phyloP scores from a whole-genome alignment of 2,888 invertebrate species.

The Thera obeliscata region DNA sequence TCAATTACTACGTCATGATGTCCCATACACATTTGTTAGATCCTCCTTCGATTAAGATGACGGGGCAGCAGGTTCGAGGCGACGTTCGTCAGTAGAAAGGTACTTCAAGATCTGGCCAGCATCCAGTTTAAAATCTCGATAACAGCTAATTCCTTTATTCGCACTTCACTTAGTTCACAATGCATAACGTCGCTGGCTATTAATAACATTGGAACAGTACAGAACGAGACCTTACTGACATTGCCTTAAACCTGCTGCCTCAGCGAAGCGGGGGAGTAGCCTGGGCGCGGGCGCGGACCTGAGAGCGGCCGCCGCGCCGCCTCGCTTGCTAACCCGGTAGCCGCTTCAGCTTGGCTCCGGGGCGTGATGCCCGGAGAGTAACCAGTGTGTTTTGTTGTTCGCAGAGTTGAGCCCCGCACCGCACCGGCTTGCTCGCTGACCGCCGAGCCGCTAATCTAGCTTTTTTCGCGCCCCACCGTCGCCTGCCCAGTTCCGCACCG shows the following conservation, averaged over 20 bases:
- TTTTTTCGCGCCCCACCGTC: slow-evolving; percentile 82
- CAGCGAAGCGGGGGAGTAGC: slow-evolving; percentile 36
- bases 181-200: slow-evolving; percentile 60
- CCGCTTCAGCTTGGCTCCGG: slow-evolving; percentile 83
- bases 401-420: slow-evolving; percentile 84
- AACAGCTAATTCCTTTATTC: slow-evolving; percentile 58
- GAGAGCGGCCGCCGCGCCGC: slow-evolving; percentile 60
- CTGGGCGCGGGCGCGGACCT: slow-evolving; percentile 66
- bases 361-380: slow-evolving; percentile 78
- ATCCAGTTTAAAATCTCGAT: slow-evolving; percentile 49
- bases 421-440: slow-evolving; percentile 83
- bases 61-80: slow-evolving; percentile 62
- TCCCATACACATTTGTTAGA: slow-evolving; percentile 29
- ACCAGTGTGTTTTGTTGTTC: slow-evolving; percentile 85
- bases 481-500: slow-evolving; percentile 77
- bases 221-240: slow-evolving; percentile 50
- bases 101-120: slow-evolving; percentile 52
- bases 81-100: slow-evolving; percentile 54
- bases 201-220: slow-evolving; percentile 54
- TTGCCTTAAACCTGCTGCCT: slow-evolving; percentile 60
- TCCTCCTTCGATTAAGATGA: slow-evolving; percentile 37
- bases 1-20: slow-evolving; percentile 10
- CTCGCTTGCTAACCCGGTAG: slow-evolving; percentile 82
- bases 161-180: slow-evolving; percentile 57
- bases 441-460: slow-evolving; percentile 84